A percentile compares a stretch with the other conserved stretches of the same genome.
phyloP scores from a whole-genome alignment of 2,113 vertebrate species.

The Patagioenas fasciata region DNA sequence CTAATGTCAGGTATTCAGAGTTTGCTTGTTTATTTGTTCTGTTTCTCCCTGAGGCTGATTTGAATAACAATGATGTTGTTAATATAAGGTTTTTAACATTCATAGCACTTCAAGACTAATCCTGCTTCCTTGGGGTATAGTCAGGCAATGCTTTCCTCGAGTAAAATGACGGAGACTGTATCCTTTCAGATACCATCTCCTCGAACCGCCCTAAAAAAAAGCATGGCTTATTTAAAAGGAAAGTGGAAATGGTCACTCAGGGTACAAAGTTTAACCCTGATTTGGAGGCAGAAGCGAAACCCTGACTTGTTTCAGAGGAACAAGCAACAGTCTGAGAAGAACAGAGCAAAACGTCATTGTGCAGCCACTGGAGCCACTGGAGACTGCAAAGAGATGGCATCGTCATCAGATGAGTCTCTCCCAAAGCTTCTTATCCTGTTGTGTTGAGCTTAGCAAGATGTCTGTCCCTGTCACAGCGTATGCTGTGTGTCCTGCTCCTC shows the following conservation, averaged over 20 bases:
- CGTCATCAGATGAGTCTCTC: background rate
- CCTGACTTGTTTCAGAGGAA: background rate
- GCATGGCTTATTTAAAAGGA: background rate
- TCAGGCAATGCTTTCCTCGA: background rate
- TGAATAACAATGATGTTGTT: background rate
- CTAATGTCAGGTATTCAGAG: background rate
- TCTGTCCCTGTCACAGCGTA: fast-evolving
- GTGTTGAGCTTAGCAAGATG: background rate
- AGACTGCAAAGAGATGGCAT: background rate
- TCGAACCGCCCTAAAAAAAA: background rate
- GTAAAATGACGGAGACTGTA: background rate
- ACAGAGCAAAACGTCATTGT: background rate
- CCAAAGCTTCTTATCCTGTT: conserved; percentile 32
- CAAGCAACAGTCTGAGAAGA: background rate
- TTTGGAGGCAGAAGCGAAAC: background rate
- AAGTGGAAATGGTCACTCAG: background rate
- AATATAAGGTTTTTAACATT: background rate
- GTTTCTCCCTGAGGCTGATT: background rate
- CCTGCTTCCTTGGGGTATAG: background rate
- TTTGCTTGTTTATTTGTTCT: background rate
- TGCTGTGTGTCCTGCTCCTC: background rate
- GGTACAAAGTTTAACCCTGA: background rate
- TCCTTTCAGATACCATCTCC: background rate
- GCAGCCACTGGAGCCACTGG: background rate
- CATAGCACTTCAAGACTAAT: background rate